phyloP scores from a whole-genome alignment of 2,888 invertebrate genomes.

The Thalpophila matura region DNA sequence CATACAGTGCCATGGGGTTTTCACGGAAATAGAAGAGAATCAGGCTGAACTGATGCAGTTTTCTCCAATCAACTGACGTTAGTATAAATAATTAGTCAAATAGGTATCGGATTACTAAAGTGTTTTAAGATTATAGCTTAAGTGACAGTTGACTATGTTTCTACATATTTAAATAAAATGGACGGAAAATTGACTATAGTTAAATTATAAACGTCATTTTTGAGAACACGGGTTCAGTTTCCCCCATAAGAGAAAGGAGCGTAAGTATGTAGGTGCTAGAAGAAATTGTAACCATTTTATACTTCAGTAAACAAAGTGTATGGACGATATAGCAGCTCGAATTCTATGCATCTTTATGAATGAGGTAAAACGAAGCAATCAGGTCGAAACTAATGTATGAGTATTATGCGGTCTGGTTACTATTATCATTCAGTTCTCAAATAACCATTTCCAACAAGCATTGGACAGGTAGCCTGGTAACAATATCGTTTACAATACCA shows the following conservation, averaged over 20 bases:
- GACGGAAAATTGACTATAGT: neutral
- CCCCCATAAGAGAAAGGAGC: conserved; percentile 29
- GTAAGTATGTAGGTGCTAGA: conserved; percentile 12
- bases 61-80: conserved; percentile 2
- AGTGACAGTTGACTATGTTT: neutral
- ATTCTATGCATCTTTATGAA: conserved; percentile 63
- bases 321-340: conserved; percentile 49
- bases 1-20: conserved; percentile 14
- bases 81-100: neutral
- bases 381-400: conserved; percentile 70
- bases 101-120: conserved; percentile 3
- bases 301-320: conserved; percentile 55
- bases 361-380: conserved; percentile 69
- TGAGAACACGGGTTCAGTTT: neutral
- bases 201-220: neutral
- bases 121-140: neutral
- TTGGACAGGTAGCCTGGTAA: conserved; percentile 48
- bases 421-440: conserved; percentile 59
- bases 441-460: conserved; percentile 63
- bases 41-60: conserved; percentile 7
- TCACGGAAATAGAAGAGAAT: conserved; percentile 17
- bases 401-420: conserved; percentile 56
- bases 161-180: conserved; percentile 12
- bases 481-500: conserved; percentile 57
- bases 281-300: conserved; percentile 48